phyloP scores from a whole-genome alignment of 2,113 vertebrate species.

The Ailuropoda melanoleuca region DNA sequence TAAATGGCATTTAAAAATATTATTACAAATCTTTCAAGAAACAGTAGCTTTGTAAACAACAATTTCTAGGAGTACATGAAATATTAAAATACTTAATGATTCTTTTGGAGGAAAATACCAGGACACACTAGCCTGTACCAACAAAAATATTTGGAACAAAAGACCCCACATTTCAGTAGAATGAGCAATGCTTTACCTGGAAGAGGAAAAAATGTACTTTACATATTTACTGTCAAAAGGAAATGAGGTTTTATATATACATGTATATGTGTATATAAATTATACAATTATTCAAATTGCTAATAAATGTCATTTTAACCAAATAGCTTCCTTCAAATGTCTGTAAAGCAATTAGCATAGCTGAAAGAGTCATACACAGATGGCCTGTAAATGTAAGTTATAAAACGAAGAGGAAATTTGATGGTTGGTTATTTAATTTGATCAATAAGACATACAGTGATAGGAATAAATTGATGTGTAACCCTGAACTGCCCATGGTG shows the following conservation, averaged over 20 bases:
- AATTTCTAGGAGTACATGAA: not conserved
- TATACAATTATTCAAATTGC: not conserved
- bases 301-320: slow-evolving; percentile 11
- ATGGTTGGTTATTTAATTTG: not conserved
- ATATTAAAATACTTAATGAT: not conserved
- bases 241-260: not conserved
- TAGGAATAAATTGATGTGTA: not conserved
- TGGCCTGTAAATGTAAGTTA: not conserved
- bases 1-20: not conserved
- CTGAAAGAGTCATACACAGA: not conserved
- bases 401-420: slow-evolving; percentile 16
- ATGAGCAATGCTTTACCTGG: not conserved
- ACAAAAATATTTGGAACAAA: slow-evolving; percentile 38
- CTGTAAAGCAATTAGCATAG: not conserved
- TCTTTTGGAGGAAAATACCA: not conserved
- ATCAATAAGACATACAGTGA: not conserved
- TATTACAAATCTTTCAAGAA: not conserved
- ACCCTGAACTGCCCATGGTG: not conserved
- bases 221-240: not conserved
- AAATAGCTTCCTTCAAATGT: not conserved
- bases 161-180: not conserved
- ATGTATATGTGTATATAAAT: not conserved
- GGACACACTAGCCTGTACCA: not conserved
- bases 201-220: not conserved
- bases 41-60: not conserved